Conservation (phyloP, 2,888 invertebrate genomes). For the Anthophora plumipes region DNA sequence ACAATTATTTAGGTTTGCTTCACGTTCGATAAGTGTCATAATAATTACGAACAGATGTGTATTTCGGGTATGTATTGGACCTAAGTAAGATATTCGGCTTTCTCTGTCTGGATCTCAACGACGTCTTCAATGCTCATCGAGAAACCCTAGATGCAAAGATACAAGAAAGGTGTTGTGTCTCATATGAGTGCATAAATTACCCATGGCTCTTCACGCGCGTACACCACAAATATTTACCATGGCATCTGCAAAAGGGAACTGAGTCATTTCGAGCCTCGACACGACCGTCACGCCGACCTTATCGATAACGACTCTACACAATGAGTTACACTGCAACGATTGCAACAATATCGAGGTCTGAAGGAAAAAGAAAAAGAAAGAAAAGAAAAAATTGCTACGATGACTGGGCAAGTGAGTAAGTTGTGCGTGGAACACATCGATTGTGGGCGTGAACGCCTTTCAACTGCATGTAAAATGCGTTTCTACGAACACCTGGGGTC, state of each 20-base stretch:
- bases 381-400: too few relatives aligned
- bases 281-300: conserved; percentile 33
- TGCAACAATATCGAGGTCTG: background rate
- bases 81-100: background rate
- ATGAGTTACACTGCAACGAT: background rate
- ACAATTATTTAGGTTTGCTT: background rate
- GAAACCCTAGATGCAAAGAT: conserved; percentile 50
- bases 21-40: background rate
- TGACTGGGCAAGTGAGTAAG: background rate
- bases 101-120: background rate
- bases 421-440: background rate
- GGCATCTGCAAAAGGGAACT: conserved; percentile 47
- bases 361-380: too few relatives aligned
- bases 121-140: background rate
- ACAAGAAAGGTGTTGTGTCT: conserved; percentile 52
- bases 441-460: background rate
- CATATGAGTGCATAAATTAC: conserved; percentile 63
- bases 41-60: too few relatives aligned
- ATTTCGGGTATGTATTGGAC: background rate
- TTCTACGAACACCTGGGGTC: background rate
- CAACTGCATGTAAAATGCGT: background rate
- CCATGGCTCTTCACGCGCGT: conserved; percentile 57
- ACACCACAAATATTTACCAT: conserved; percentile 65
- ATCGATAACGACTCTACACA: conserved; percentile 42
- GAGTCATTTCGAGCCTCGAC: conserved; percentile 23